Evolutionary conservation across 2,888 invertebrate genomes (phyloP).

Genomic region (Drepanosiphum platanoidis): DNA sequence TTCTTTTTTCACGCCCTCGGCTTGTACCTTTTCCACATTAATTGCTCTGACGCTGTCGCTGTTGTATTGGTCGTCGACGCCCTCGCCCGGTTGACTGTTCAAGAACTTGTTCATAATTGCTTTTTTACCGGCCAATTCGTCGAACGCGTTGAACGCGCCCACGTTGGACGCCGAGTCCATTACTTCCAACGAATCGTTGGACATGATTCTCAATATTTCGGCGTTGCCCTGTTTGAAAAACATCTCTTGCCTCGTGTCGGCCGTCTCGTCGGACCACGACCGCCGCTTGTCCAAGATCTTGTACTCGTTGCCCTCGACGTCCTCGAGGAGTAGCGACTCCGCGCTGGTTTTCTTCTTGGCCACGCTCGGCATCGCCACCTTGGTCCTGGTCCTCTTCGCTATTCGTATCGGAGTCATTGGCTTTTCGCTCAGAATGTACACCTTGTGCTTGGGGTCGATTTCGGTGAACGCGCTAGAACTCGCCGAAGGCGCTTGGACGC

Average conservation of each 20-base stretch:
- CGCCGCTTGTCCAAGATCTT: slow-evolving; percentile 64
- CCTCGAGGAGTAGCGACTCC: slow-evolving; percentile 73
- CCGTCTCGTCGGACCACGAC: slow-evolving; percentile 41
- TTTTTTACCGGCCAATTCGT: slow-evolving; percentile 82
- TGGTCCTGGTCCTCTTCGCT: slow-evolving; percentile 29
- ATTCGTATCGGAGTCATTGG: slow-evolving; percentile 10
- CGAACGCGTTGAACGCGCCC: slow-evolving; percentile 18
- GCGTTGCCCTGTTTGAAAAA: slow-evolving; percentile 87
- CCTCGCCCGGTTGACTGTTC: slow-evolving; percentile 71
- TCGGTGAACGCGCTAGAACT: background rate
- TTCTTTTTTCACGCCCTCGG: slow-evolving; percentile 22
- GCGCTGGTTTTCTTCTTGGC: slow-evolving; percentile 7
- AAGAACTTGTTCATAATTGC: slow-evolving; percentile 85
- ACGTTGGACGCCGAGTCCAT: slow-evolving; percentile 57
- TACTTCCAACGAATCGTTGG: slow-evolving; percentile 69
- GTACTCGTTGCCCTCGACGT: slow-evolving; percentile 70
- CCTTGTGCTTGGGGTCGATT: background rate
- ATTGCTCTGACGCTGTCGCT: background rate
- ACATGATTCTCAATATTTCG: slow-evolving; percentile 80
- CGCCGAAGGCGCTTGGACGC: slow-evolving; percentile 22
- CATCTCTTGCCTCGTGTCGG: slow-evolving; percentile 69
- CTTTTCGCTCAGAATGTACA: slow-evolving; percentile 49
- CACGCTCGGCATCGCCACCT: background rate
- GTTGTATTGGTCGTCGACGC: slow-evolving; percentile 56
- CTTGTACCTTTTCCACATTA: background rate